Conservation (phyloP, 1,140 invertebrate genomes). For the Delia radicum region DNA sequence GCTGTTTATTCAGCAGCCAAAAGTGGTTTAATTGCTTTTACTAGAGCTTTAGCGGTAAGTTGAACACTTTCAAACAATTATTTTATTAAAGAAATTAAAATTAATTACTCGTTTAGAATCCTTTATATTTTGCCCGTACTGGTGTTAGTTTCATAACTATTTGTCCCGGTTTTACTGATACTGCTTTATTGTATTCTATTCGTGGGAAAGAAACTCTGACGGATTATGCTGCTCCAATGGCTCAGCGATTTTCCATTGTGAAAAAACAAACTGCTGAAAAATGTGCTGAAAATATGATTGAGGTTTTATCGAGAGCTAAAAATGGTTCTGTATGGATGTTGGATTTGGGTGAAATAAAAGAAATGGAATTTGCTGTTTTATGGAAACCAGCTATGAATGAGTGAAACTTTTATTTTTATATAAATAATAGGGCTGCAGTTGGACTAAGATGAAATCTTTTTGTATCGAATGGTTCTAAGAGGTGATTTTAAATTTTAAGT, state of each 20-base stretch:
- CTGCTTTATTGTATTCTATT: slow-evolving; percentile 34
- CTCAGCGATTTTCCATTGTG: not conserved
- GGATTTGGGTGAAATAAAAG: slow-evolving; percentile 23
- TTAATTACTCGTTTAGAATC: slow-evolving; percentile 32
- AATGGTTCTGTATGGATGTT: slow-evolving; percentile 29
- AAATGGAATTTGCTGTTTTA: slow-evolving; percentile 21
- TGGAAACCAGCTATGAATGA: slow-evolving; percentile 20
- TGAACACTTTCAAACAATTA: not conserved
- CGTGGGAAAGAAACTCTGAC: slow-evolving; percentile 36
- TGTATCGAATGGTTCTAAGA: too few species aligned
- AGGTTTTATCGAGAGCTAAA: slow-evolving; percentile 24
- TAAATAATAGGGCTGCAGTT: too few species aligned
- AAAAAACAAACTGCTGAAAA: slow-evolving; percentile 11
- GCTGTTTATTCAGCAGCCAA: slow-evolving; percentile 56
- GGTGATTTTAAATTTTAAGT: too few species aligned
- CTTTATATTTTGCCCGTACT: slow-evolving; percentile 31
- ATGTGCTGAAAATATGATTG: slow-evolving; percentile 27
- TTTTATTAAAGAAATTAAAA: too few species aligned
- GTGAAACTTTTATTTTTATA: too few species aligned
- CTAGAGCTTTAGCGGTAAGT: slow-evolving; percentile 37
- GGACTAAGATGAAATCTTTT: too few species aligned
- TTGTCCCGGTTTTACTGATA: slow-evolving; percentile 48
- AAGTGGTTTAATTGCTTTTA: slow-evolving; percentile 54
- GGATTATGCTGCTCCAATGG: not conserved
- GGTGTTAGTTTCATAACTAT: slow-evolving; percentile 45